Conservation (phyloP, 1,140 invertebrate species). For the Philotrypesis tridentata region DNA sequence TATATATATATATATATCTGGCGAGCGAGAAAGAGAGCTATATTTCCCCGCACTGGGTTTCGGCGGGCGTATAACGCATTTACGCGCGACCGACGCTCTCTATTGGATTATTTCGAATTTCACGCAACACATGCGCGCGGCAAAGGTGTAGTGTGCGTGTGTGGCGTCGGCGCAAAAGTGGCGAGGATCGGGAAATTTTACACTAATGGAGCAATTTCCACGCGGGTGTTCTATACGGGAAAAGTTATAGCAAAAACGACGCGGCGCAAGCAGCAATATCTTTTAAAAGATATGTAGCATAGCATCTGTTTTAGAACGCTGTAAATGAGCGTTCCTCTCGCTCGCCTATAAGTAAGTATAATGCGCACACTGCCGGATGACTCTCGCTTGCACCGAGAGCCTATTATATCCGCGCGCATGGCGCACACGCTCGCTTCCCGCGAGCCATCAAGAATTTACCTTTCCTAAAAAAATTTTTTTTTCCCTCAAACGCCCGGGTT, state of each 20-base stretch:
- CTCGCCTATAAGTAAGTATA: neutral
- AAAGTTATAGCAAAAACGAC: neutral
- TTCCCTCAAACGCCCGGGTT: too few relatives aligned
- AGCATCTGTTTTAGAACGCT: neutral
- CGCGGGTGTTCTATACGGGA: neutral
- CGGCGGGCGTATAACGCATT: too few relatives aligned
- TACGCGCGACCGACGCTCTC: too few relatives aligned
- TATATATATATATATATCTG: too few relatives aligned
- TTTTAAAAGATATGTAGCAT: conserved; percentile 9
- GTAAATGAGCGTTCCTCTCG: neutral
- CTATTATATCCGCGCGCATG: too few relatives aligned
- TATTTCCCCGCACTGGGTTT: too few relatives aligned
- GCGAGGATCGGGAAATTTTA: neutral
- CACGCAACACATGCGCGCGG: too few relatives aligned
- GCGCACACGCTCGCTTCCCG: neutral
- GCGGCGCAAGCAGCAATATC: neutral
- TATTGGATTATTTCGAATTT: too few relatives aligned
- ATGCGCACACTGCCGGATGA: too few relatives aligned
- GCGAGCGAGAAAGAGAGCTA: too few relatives aligned
- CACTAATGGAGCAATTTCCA: neutral
- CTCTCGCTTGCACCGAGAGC: too few relatives aligned
- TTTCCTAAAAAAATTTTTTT: neutral
- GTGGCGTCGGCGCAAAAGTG: neutral
- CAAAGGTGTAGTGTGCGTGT: too few relatives aligned
- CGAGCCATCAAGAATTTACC: neutral